phyloP scores from a whole-genome alignment of 2,888 invertebrate species.

The Antheraea yamamai region DNA sequence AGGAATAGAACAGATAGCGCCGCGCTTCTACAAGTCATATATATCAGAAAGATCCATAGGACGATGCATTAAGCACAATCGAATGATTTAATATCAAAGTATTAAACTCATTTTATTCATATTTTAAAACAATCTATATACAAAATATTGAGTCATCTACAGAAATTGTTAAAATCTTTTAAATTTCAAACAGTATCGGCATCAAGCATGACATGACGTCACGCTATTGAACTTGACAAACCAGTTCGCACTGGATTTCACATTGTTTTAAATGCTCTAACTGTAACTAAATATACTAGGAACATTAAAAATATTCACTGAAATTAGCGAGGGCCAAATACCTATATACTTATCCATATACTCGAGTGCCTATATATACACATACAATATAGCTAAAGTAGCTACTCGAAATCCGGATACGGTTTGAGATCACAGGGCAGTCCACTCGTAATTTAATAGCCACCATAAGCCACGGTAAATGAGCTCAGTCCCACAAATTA shows the following conservation, averaged over 20 bases:
- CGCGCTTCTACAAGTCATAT: too few species aligned
- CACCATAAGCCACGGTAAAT: constrained; percentile 28
- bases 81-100: too few species aligned
- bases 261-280: neutral
- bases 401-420: neutral
- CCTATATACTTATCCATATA: too few species aligned
- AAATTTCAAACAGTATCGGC: constrained; percentile 15
- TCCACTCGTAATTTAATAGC: constrained; percentile 19
- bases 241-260: constrained; percentile 15
- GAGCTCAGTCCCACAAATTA: constrained; percentile 35
- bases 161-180: constrained; percentile 14
- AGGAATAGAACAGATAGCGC: too few species aligned
- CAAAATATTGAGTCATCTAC: constrained; percentile 18
- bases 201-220: constrained; percentile 17
- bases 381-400: neutral
- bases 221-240: constrained; percentile 19
- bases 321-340: neutral
- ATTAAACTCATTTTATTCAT: too few species aligned
- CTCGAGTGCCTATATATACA: neutral
- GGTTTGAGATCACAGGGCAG: constrained; percentile 4
- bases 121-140: neutral
- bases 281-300: neutral
- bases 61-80: too few species aligned
- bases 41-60: too few species aligned
- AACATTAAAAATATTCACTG: neutral